Conservation (phyloP, 2,113 vertebrate genomes). For the Barbus barbus region DNA sequence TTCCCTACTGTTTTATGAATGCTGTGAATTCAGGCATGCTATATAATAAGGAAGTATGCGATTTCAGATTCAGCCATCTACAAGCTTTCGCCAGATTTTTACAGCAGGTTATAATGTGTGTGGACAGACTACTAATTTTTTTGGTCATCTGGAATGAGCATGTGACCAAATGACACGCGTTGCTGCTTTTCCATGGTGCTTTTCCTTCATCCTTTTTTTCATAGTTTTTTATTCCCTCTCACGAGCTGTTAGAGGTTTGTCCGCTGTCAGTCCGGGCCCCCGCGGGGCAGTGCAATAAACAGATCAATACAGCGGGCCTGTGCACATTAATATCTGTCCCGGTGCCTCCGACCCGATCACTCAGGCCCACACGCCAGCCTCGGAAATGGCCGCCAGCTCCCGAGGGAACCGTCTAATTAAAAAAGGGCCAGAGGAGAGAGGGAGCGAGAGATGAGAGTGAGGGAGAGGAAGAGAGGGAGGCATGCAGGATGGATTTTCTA, state of each 20-base stretch:
- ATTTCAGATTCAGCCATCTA: not conserved
- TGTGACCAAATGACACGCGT: slow-evolving; percentile 3
- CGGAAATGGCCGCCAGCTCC: slow-evolving; percentile 79
- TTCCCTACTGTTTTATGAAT: no score
- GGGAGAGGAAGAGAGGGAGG: slow-evolving; percentile 66
- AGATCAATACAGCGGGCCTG: slow-evolving; percentile 81
- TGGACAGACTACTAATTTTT: slow-evolving; percentile 25
- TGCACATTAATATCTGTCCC: slow-evolving; percentile 82
- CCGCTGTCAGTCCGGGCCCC: slow-evolving; percentile 76
- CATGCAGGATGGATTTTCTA: slow-evolving; percentile 74
- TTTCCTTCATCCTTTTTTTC: not conserved
- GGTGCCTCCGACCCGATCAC: slow-evolving; percentile 68
- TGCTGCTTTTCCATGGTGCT: slow-evolving; percentile 2
- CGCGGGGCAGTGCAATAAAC: slow-evolving; percentile 79
- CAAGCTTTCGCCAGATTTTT: not conserved
- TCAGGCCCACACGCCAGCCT: slow-evolving; percentile 72
- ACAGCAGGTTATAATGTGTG: not conserved
- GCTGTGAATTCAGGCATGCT: no score
- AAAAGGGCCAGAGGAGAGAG: slow-evolving; percentile 67
- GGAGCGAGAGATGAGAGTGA: slow-evolving; percentile 33
- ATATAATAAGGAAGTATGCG: not conserved
- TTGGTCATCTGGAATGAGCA: not conserved
- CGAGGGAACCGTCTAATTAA: slow-evolving; percentile 79
- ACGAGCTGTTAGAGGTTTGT: slow-evolving; percentile 60
- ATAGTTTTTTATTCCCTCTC: slow-evolving; percentile 29